Conservation (phyloP, 2,888 invertebrate genomes). For the Petrolisthes manimaculis region DNA sequence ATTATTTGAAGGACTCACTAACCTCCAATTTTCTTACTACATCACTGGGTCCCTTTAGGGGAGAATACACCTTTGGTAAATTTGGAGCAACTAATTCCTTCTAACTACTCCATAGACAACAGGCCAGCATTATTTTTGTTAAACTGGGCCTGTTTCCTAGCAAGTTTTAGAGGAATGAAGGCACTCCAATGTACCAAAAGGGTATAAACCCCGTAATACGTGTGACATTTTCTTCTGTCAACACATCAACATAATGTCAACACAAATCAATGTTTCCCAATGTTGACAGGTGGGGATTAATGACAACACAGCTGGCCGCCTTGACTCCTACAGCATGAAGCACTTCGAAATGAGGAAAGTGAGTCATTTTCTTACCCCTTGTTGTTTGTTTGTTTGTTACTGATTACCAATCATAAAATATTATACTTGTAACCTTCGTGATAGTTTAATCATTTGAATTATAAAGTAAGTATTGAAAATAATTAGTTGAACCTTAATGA, state of each 20-base stretch:
- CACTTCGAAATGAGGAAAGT: conserved; percentile 56
- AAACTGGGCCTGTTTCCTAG: background rate
- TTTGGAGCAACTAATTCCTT: too few species aligned
- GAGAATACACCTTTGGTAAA: too few species aligned
- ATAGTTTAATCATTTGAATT: too few species aligned
- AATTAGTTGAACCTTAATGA: background rate
- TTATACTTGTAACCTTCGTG: too few species aligned
- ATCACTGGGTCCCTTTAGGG: too few species aligned
- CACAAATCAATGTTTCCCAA: too few species aligned
- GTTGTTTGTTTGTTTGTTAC: background rate
- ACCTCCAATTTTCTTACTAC: too few species aligned
- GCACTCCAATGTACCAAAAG: background rate
- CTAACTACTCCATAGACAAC: too few species aligned
- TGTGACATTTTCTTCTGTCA: background rate
- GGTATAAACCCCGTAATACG: background rate
- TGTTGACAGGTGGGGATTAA: conserved; percentile 58
- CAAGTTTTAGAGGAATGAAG: background rate
- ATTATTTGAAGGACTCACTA: too few species aligned
- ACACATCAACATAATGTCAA: background rate
- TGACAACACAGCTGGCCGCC: conserved; percentile 64
- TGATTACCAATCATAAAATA: too few species aligned
- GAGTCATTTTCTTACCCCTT: background rate
- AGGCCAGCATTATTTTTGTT: too few species aligned
- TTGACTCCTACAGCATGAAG: conserved; percentile 43
- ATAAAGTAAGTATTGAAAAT: background rate